Percentiles rank a stretch among this genome's conserved stretches.
These are phyloP conservation scores for Thymelicus acteon DNA, from an alignment of 2,888 invertebrate species.

Conservation along the genomic window DNA sequence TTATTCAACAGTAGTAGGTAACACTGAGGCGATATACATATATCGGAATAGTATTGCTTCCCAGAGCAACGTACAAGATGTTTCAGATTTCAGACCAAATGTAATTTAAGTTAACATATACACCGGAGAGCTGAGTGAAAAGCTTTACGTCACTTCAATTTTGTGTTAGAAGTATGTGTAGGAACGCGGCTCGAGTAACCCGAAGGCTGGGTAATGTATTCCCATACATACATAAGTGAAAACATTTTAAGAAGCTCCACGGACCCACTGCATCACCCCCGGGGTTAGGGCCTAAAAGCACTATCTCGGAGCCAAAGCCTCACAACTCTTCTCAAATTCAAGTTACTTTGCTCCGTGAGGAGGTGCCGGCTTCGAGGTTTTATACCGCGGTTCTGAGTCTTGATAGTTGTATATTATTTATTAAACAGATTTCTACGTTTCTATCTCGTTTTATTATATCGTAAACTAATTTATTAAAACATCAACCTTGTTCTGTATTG, in stretches of 20 bases:
- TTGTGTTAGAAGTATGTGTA: conserved; percentile 82
- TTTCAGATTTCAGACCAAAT: conserved; percentile 75
- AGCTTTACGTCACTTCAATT: conserved; percentile 83
- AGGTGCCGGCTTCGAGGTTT: conserved; percentile 71
- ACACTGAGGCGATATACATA: background rate
- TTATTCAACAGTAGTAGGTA: conserved; percentile 1
- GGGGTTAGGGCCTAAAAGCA: conserved; percentile 86
- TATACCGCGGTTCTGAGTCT: conserved; percentile 51
- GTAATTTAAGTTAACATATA: conserved; percentile 79
- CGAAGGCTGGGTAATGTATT: conserved; percentile 82
- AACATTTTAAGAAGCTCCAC: conserved; percentile 84
- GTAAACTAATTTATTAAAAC: too few species aligned
- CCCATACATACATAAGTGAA: conserved; percentile 84
- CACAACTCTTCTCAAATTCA: conserved; percentile 85
- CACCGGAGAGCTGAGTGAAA: conserved; percentile 76
- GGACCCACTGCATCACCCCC: conserved; percentile 83
- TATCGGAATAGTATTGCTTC: conserved; percentile 9
- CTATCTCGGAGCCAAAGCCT: conserved; percentile 84
- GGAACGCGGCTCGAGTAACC: conserved; percentile 77
- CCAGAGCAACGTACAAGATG: conserved; percentile 47
- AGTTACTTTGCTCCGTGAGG: conserved; percentile 81
- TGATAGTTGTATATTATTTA: conserved; percentile 53
- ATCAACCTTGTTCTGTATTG: too few species aligned
- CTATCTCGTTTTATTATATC: too few species aligned
- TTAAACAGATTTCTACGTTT: background rate